phyloP scores from a whole-genome alignment of 2,888 invertebrate genomes.

The Hoplodrina blanda region DNA sequence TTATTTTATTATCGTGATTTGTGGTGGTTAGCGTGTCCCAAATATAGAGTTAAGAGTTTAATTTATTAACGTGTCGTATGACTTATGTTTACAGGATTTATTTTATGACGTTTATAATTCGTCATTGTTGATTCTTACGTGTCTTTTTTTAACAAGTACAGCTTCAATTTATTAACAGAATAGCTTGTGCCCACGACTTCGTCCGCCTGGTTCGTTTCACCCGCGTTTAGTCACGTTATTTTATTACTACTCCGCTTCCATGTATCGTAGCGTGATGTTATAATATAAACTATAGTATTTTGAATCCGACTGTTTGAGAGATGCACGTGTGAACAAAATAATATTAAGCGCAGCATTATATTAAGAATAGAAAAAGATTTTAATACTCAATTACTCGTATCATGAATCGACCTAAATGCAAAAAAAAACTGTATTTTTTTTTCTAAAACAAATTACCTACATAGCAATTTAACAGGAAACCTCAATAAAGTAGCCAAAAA shows the following conservation, averaged over 20 bases:
- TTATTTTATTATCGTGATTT: constrained; percentile 51
- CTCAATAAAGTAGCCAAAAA: constrained; percentile 46
- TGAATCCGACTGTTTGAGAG: too few relatives aligned
- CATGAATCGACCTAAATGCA: neutral
- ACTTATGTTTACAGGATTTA: neutral
- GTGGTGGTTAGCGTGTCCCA: constrained; percentile 13
- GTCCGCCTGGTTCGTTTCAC: too few relatives aligned
- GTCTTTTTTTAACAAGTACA: neutral
- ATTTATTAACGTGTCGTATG: constrained; percentile 1
- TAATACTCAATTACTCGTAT: neutral
- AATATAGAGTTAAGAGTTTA: constrained; percentile 20
- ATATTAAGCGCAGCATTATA: too few relatives aligned
- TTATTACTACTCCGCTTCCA: too few relatives aligned
- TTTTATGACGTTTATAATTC: neutral
- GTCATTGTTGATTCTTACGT: neutral
- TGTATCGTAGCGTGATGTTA: too few relatives aligned
- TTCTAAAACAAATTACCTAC: constrained; percentile 17
- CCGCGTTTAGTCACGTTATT: too few relatives aligned
- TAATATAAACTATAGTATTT: too few relatives aligned
- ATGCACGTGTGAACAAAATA: too few relatives aligned
- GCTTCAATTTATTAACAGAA: too few relatives aligned
- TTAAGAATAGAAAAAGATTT: too few relatives aligned
- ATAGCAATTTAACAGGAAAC: constrained; percentile 29
- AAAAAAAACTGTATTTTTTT: neutral
- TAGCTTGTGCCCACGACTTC: too few relatives aligned